Percentiles rank a stretch among this genome's conserved stretches.
Conservation (phyloP, 2,888 invertebrate species). For the Platerodrilus igneus region DNA sequence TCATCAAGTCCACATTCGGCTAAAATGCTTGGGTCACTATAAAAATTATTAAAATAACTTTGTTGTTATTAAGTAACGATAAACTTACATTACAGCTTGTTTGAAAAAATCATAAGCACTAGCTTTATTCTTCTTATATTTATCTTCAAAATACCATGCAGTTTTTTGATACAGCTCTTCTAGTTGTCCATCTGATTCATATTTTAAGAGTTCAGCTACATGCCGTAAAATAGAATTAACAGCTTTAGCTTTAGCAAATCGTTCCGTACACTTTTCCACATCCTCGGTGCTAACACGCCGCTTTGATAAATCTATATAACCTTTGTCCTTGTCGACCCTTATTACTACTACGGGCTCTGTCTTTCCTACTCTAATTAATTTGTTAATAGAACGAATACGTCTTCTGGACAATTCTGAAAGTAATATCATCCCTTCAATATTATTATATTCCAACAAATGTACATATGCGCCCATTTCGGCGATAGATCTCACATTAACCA, state of each 20-base stretch:
- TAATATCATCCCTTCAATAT: constrained; percentile 99
- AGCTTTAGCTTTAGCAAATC: constrained; percentile 97
- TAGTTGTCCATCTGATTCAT: constrained; percentile 85
- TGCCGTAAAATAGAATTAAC: constrained; percentile 97
- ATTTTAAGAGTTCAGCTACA: constrained; percentile 91
- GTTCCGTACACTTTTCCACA: constrained; percentile 95
- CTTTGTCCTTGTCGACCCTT: constrained; percentile 99
- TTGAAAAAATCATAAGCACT: constrained; percentile 98
- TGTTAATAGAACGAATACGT: constrained; percentile 98
- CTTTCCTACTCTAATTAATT: constrained; percentile 96
- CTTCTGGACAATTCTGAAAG: constrained; percentile 95
- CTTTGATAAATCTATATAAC: constrained; percentile 99
- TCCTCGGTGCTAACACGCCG: constrained; percentile 97
- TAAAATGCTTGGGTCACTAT: constrained; percentile 88
- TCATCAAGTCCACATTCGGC: constrained; percentile 95
- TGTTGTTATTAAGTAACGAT: constrained; percentile 2
- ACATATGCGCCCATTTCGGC: constrained; percentile 99
- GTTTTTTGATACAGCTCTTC: constrained; percentile 95
- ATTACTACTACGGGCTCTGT: constrained; percentile 99
- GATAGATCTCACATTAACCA: constrained; percentile 97
- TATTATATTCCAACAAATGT: constrained; percentile 94
- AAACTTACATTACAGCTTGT: constrained; percentile 87
- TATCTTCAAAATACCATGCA: constrained; percentile 97
- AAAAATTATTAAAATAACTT: constrained; percentile 12
- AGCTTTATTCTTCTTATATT: constrained; percentile 90